A percentile compares a stretch with the other conserved stretches of the same genome.
Evolutionary conservation across 2,113 vertebrate species (phyloP).

Genomic region (Climacteris rufus): DNA sequence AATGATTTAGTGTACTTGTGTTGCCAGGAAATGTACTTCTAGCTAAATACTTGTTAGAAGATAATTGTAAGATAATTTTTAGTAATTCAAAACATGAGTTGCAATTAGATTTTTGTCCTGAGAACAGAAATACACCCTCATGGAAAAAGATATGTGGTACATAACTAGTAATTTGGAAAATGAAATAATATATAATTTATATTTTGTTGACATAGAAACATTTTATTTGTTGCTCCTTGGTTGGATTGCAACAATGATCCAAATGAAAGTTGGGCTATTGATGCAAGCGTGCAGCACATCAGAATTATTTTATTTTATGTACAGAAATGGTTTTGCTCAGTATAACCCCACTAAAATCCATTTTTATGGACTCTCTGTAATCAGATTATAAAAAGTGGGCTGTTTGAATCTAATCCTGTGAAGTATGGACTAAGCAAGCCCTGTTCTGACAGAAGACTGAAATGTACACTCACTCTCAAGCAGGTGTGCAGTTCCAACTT

Average conservation of each 20-base stretch:
- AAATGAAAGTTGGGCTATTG: neutral
- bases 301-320: neutral
- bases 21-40: slow-evolving; percentile 15
- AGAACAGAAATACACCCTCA: neutral
- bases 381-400: neutral
- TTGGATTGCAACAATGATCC: neutral
- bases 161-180: neutral
- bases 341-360: neutral
- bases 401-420: neutral
- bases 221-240: slow-evolving; percentile 54
- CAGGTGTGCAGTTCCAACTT: neutral
- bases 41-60: slow-evolving; percentile 4
- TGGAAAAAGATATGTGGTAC: neutral
- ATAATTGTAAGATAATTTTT: slow-evolving; percentile 32
- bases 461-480: neutral
- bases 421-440: neutral
- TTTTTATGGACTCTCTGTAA: neutral
- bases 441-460: neutral
- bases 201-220: neutral
- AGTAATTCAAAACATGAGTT: slow-evolving; percentile 33
- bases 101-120: slow-evolving; percentile 35
- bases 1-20: neutral
- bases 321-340: neutral
- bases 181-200: neutral
- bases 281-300: neutral